Evolutionary conservation across 2,888 invertebrate genomes (phyloP), one percentile per base, ranked within the genome.

Genomic region (Campoplex capitator): DNA sequence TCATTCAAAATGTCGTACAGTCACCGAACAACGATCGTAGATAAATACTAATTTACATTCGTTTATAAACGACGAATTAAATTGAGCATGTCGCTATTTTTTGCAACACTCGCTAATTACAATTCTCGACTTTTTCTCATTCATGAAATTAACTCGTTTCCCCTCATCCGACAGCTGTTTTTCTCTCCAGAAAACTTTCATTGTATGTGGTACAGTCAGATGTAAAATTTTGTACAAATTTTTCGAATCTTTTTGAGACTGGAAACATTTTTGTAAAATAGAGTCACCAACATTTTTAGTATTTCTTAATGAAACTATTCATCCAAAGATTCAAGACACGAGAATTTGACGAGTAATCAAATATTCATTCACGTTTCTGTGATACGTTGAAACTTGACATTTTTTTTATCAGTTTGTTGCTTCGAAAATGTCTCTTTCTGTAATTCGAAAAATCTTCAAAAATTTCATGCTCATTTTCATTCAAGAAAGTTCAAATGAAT

Each of bases 41-140:
- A 84, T 85, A 75, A 78, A 73, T 67, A 54, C 6, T 23, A 82
- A 82, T 82, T 78, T 85, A 70, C 85, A 85, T 78, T 54, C 13
- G 23, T 38, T 86, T 82, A 68, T 68, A 48, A 80, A 62, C 75
- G 38, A 18, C 51, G 23, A 7, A 42, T 75, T 28, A 42, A 75
- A 75, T 42, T 75, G 74, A 58, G 56, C 35, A 8, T 58, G 54
- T 35, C 35, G 51, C 35, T 0, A 38, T 75, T 42, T n/a, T 32
- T 73, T 28, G 54, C 13, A 28, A 48, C 70, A 45, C 42, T 16
- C 28, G 28, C 70, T 23, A 48, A 73, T 73, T 54, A 54, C 54
- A 38, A 73, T 38, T n/a, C 18, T 38, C 54, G 48, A 32, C 28
- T 7, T 23, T 42, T 8, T 70, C 42, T 42, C 42, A 42, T 42